phyloP scores from a whole-genome alignment of 2,888 invertebrate species.

The Agapetus fuscipes region DNA sequence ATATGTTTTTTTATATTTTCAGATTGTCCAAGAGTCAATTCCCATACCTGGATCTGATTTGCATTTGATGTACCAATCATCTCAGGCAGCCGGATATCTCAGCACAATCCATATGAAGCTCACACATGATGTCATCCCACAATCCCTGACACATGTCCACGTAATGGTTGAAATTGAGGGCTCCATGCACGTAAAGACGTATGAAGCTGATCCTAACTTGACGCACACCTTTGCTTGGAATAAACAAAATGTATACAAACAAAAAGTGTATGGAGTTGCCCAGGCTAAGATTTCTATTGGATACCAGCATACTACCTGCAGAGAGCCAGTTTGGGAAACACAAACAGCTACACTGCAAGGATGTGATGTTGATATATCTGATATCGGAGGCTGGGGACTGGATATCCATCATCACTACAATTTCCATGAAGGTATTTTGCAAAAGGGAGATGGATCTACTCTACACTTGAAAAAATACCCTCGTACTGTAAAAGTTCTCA shows the following conservation, averaged over 20 bases:
- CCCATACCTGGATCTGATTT: slow-evolving; percentile 89
- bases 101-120: slow-evolving; percentile 88
- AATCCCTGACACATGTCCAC: slow-evolving; percentile 77
- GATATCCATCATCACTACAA: slow-evolving; percentile 98
- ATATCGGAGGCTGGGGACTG: slow-evolving; percentile 95
- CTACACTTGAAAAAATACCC: slow-evolving; percentile 90
- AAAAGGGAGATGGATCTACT: slow-evolving; percentile 95
- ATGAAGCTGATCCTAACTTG: slow-evolving; percentile 93
- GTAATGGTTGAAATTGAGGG: slow-evolving; percentile 91
- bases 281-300: slow-evolving; percentile 86
- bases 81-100: slow-evolving; percentile 87
- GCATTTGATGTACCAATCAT: slow-evolving; percentile 91
- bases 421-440: slow-evolving; percentile 94
- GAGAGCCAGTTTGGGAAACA: slow-evolving; percentile 86
- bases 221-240: slow-evolving; percentile 98
- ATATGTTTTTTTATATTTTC: slow-evolving; percentile 24
- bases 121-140: slow-evolving; percentile 70
- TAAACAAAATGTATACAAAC: slow-evolving; percentile 93
- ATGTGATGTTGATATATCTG: slow-evolving; percentile 93
- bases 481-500: slow-evolving; percentile 79
- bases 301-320: slow-evolving; percentile 86
- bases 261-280: slow-evolving; percentile 87
- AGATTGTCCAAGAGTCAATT: slow-evolving; percentile 95
- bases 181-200: slow-evolving; percentile 80
- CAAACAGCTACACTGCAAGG: slow-evolving; percentile 91